Evolutionary conservation across 2,888 invertebrate genomes (phyloP), one percentile per base, ranked within the genome.

Genomic region (Cybosia mesomella): DNA sequence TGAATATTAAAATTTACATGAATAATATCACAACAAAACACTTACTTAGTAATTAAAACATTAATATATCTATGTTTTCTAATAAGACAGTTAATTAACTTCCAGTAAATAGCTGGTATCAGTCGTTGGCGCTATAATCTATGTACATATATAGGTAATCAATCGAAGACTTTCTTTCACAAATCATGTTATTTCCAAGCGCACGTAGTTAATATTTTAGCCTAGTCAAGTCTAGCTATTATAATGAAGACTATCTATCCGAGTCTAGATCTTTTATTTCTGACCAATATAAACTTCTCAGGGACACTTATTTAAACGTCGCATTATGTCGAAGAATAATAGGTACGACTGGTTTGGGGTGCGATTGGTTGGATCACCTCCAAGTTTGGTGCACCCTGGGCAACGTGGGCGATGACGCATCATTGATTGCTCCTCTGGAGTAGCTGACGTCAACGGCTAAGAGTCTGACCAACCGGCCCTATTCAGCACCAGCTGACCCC

Each of bases 101-200:
- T 43, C 8, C 49, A n/a, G n/a, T 8, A 49, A 18, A 49, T n/a
- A 9, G 49, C 49, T 49, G 49, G 18, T 49, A 49, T 49, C 49
- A 49, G 49, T 49, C 49, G 49, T 49, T 49, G 49, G n/a, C 49
- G 49, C 49, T n/a, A n/a, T 49, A 49, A 49, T 49, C 49, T 18
- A 9, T 49, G 49, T 49, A 18, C 49, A 49, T n/a, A n/a, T n/a
- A n/a, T 49, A 49, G 9, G n/a, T 9, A 49, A 49, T 49, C 49
- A n/a, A 49, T 49, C 49, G n/a, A 18, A 9, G 28, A 28, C 5
- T n/a, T n/a, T n/a, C 43, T 43, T 43, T 18, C 18, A 43, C 15
- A 7, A 13, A 43, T 0, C 8, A 9, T 49, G n/a, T 18, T 49
- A 49, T n/a, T 49, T 49, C n/a, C 49, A n/a, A 49, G n/a, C 49